Evolutionary conservation across 2,888 invertebrate species (phyloP), one percentile per base, ranked within the genome.

Genomic region (Torymus aiolomorphi): DNA sequence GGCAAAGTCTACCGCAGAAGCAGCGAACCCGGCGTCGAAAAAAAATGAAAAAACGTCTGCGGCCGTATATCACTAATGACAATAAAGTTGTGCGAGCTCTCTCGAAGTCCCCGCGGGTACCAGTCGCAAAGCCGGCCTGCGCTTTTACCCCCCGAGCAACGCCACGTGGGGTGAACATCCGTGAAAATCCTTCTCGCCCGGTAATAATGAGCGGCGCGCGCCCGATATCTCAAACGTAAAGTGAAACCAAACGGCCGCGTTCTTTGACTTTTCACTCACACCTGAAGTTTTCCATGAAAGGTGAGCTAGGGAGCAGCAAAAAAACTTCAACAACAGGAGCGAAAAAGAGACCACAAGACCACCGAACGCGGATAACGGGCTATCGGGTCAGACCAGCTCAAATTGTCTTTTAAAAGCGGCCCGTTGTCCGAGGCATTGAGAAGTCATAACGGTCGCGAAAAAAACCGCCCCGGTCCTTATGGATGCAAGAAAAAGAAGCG

Each of bases 391-490:
- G 8, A 42, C 14, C 65, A 62, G 56, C 61, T 61, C 56, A 79
- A 79, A 75, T 75, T 54, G 71, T 49, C 57, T 31, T 69, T 70
- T 74, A 70, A 79, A 31, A 75, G 66, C 11, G 20, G 31, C 57
- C 1, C 18, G 14, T 24, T 12, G 11, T 31, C 10, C 11, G 65
- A 20, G 20, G 18, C 51, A n/a, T n/a, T n/a, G 18, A 18, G 24
- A 20, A 77, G 52, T 10, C 49, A 24, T 10, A 8, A 49, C 56
- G n/a, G 52, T 8, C 42, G 42, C 42, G 72, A 66, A 72, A 59
- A 66, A 18, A 54, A 63, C 24, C 57, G 54, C 65, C 11, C 20
- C 20, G n/a, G 56, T 24, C 54, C 20, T 61, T 66, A 61, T 59
- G 70, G 54, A 63, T 16, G 11, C 20, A 10, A 8, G 12, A 63